phyloP scores from a whole-genome alignment of 2,797 vertebrate species.

The Anisognathus igniventris region DNA sequence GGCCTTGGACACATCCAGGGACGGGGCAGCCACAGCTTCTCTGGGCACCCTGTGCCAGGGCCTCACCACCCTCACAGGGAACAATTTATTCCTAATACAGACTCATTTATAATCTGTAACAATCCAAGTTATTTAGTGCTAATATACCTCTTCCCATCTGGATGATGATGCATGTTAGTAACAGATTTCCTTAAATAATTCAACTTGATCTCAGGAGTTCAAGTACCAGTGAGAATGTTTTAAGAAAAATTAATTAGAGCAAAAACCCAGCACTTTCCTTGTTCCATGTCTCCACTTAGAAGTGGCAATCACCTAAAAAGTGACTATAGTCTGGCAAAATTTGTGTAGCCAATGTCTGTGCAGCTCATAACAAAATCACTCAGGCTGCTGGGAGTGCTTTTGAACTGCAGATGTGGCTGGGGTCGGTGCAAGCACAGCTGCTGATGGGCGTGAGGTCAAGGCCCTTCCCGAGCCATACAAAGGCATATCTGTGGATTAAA shows the following conservation, averaged over 20 bases:
- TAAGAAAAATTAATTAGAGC: neutral
- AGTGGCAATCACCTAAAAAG: neutral
- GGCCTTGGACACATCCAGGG: neutral
- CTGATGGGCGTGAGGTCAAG: rapidly evolving
- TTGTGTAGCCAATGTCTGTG: neutral
- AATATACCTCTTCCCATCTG: neutral
- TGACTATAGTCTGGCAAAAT: rapidly evolving
- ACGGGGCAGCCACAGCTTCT: neutral
- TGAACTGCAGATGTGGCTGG: neutral
- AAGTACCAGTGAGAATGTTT: neutral
- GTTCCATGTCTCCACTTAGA: rapidly evolving
- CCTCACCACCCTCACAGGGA: neutral
- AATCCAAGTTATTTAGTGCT: neutral
- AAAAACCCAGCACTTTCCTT: neutral
- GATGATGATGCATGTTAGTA: neutral
- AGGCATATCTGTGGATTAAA: neutral
- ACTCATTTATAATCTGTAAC: neutral
- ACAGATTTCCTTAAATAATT: neutral
- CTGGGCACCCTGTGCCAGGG: neutral
- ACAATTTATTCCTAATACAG: neutral
- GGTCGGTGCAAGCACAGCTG: neutral
- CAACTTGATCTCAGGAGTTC: neutral
- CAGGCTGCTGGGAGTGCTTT: rapidly evolving
- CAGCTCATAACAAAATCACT: neutral
- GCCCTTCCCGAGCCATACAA: rapidly evolving